Evolutionary conservation across 2,888 invertebrate genomes (phyloP).

Genomic region (Pediacus dermestoides): DNA sequence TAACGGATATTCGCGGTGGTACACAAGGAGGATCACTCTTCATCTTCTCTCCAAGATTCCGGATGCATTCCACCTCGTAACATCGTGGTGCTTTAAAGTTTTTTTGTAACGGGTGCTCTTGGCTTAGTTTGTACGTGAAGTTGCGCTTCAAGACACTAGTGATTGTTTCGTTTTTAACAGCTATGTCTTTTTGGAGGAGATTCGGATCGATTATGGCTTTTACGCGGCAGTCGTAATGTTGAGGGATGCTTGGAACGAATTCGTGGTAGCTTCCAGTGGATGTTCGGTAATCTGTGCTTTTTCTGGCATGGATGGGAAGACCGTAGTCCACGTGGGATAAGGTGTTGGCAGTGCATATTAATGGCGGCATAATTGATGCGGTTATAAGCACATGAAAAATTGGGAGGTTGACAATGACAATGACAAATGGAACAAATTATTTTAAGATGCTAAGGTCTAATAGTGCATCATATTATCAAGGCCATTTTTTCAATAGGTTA

Average conservation of each 20-base stretch:
- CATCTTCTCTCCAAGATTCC: conserved; percentile 36
- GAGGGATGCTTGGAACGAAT: conserved; percentile 36
- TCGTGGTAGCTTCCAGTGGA: conserved; percentile 36
- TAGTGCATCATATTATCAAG: too few species aligned
- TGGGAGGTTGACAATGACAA: too few species aligned
- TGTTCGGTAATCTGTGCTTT: conserved; percentile 43
- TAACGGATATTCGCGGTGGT: conserved; percentile 33
- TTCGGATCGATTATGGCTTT: conserved; percentile 34
- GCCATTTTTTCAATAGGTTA: too few species aligned
- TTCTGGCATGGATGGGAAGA: conserved; percentile 38
- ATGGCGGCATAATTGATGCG: too few species aligned
- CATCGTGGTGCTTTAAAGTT: conserved; percentile 17
- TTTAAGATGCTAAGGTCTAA: too few species aligned
- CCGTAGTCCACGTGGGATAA: conserved; percentile 42
- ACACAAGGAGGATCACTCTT: conserved; percentile 37
- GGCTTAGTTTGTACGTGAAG: conserved; percentile 27
- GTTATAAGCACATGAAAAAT: too few species aligned
- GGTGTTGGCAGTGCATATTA: conserved; percentile 38
- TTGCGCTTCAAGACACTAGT: conserved; percentile 28
- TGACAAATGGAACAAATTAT: too few species aligned
- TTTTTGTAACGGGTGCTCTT: conserved; percentile 22
- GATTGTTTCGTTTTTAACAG: conserved; percentile 32
- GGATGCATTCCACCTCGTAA: conserved; percentile 28
- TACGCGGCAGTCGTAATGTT: conserved; percentile 42
- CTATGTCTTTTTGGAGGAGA: conserved; percentile 29